Evolutionary conservation across 2,888 invertebrate genomes (phyloP).

Genomic region (Hirudinaria manillensis): DNA sequence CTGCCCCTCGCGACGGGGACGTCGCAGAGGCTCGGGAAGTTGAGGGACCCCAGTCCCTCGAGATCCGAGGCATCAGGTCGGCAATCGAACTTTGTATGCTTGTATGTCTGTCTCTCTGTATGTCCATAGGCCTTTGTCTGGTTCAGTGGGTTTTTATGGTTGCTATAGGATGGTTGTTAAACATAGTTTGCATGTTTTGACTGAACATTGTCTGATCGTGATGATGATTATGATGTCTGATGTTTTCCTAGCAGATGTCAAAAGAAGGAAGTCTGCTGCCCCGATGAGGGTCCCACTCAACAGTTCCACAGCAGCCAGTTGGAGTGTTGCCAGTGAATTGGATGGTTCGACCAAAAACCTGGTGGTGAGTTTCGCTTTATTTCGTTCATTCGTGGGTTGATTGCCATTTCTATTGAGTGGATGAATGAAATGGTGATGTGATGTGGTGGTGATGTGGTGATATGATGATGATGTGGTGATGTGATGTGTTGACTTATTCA

Average conservation of each 20-base stretch:
- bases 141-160: not conserved
- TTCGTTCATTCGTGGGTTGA: not conserved
- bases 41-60: slow-evolving; percentile 55
- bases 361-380: not conserved
- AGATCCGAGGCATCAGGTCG: slow-evolving; percentile 6
- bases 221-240: not conserved
- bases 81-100: not conserved
- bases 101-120: not conserved
- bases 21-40: slow-evolving; percentile 54
- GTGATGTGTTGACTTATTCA: too few relatives aligned
- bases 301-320: not conserved
- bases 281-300: slow-evolving; percentile 14
- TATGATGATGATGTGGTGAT: too few relatives aligned
- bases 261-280: slow-evolving; percentile 16
- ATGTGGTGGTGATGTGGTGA: too few relatives aligned
- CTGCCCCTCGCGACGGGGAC: slow-evolving; percentile 41
- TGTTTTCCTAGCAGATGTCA: not conserved
- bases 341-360: not conserved
- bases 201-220: not conserved
- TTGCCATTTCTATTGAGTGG: too few relatives aligned
- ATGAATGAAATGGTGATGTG: too few relatives aligned
- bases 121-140: not conserved
- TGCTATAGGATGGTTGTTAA: not conserved
- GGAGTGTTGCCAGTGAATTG: slow-evolving; percentile 7
- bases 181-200: not conserved